Evolutionary conservation across 2,888 invertebrate genomes (phyloP), one percentile per base, ranked within the genome.

Genomic region (Poecilus cupreus): DNA sequence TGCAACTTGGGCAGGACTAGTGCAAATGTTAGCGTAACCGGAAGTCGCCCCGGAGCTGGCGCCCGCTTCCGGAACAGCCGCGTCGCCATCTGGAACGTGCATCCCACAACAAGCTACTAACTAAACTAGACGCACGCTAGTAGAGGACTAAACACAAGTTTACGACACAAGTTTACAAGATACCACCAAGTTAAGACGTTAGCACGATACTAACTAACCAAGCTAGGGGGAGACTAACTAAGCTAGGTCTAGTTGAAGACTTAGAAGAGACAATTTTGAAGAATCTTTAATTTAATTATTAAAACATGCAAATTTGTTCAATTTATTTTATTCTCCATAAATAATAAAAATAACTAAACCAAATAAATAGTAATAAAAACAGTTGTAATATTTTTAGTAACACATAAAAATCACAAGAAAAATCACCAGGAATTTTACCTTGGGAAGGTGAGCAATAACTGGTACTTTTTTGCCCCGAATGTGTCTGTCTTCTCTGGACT

Each of bases 401-500:
- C 16, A 51, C 51, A 60, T 26, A 70, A 70, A n/a, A 46, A 43
- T 72, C 10, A 24, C 22, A 24, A 24, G 10, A 2, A 60, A 18
- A 54, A 54, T 51, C 3, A 16, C 8, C 10, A n/a, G 13, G 4
- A 18, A 18, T 0, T 51, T 57, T 83, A 84, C 84, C 84, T 84
- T 84, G 84, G 8, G 76, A 82, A 74, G 83, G 84, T 16, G 83
- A 64, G 18, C 82, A 72, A 43, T 82, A 83, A 72, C 87, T 85
- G 80, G 87, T 88, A 57, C 89, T 85, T 82, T 88, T 89, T 68
- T 85, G 86, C 83, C 90, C 89, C 83, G 92, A 90, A 85, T 92
- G 91, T 49, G 91, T 92, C 85, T 91, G 92, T n/a, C 93, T 90
- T 68, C 94, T 90, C 82, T 92, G 90, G 54, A 91, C 86, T 80